phyloP scores from a whole-genome alignment of 2,113 vertebrate genomes.

The Cardinalis cardinalis region DNA sequence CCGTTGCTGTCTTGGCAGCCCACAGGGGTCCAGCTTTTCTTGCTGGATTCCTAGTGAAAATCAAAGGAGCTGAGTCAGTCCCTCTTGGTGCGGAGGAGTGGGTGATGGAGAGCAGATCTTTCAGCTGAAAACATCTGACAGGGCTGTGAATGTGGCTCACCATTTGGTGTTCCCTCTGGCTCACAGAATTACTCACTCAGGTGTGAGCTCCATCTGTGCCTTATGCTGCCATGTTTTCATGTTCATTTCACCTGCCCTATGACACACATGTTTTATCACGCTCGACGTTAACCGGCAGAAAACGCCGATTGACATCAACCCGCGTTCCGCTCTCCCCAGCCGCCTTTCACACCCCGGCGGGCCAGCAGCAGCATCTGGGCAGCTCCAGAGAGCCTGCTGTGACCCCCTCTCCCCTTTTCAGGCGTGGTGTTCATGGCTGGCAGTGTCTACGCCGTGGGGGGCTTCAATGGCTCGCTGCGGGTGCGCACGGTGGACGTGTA shows the following conservation, averaged over 20 bases:
- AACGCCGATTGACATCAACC: not conserved
- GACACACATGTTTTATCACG: not conserved
- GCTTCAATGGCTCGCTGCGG: slow-evolving; percentile 90
- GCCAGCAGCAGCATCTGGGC: fast-evolving
- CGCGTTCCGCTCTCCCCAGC: not conserved
- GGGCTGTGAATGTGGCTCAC: not conserved
- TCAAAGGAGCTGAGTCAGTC: not conserved
- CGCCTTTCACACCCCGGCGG: not conserved
- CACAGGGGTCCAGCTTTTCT: not conserved
- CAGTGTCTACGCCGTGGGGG: slow-evolving; percentile 88
- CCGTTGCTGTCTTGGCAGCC: not conserved
- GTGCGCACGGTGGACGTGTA: slow-evolving; percentile 93
- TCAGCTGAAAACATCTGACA: not conserved
- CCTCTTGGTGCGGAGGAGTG: not conserved
- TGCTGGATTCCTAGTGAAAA: not conserved
- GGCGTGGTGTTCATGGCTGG: slow-evolving; percentile 93
- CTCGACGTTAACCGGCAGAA: not conserved
- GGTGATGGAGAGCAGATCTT: not conserved
- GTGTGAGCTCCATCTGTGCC: slow-evolving; percentile 12
- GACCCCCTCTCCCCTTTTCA: slow-evolving; percentile 2
- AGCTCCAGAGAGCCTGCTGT: fast-evolving
- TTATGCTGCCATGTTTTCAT: not conserved
- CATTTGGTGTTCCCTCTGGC: slow-evolving; percentile 6
- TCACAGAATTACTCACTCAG: not conserved
- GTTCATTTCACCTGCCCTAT: not conserved